Percentiles rank a stretch among this genome's conserved stretches.
These are phyloP conservation scores for Elmis aenea DNA, from an alignment of 2,888 invertebrate genomes.

Conservation along the genomic window DNA sequence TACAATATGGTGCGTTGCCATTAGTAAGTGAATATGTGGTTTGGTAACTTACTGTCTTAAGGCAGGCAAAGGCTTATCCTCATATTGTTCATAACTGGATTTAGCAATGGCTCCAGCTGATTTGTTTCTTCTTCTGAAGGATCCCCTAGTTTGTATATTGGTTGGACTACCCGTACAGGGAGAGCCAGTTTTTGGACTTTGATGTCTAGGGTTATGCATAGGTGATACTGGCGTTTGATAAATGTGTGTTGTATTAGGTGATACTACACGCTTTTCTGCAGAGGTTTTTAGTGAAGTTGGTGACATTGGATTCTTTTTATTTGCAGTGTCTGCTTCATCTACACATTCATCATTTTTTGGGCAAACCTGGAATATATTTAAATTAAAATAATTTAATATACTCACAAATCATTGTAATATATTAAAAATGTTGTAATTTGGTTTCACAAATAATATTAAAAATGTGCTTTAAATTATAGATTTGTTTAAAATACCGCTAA, in stretches of 20 bases:
- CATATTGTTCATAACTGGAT: constrained; percentile 80
- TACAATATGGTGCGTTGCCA: too few species aligned
- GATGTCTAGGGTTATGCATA: constrained; percentile 44
- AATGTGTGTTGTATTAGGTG: constrained; percentile 44
- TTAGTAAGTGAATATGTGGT: too few species aligned
- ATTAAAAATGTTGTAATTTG: too few species aligned
- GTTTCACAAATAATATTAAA: too few species aligned
- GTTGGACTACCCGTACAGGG: constrained; percentile 51
- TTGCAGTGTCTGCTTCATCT: constrained; percentile 45
- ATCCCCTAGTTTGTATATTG: constrained; percentile 48
- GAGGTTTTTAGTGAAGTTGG: constrained; percentile 39
- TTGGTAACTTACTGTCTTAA: constrained; percentile 78
- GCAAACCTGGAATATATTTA: constrained; percentile 49
- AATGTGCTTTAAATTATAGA: too few species aligned
- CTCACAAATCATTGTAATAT: not conserved
- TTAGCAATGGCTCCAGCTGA: constrained; percentile 56
- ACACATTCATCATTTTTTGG: constrained; percentile 58
- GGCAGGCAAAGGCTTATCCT: constrained; percentile 79
- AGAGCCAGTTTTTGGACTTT: constrained; percentile 48
- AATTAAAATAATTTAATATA: not conserved
- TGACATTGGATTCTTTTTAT: constrained; percentile 40
- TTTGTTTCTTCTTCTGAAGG: constrained; percentile 57
- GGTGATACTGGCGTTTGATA: constrained; percentile 51
- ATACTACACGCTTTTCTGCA: constrained; percentile 45
- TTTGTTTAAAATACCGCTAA: too few species aligned